Evolutionary conservation across 2,797 vertebrate genomes (phyloP), one percentile per base, ranked within the genome.

Genomic region (Cottoperca gobio): DNA sequence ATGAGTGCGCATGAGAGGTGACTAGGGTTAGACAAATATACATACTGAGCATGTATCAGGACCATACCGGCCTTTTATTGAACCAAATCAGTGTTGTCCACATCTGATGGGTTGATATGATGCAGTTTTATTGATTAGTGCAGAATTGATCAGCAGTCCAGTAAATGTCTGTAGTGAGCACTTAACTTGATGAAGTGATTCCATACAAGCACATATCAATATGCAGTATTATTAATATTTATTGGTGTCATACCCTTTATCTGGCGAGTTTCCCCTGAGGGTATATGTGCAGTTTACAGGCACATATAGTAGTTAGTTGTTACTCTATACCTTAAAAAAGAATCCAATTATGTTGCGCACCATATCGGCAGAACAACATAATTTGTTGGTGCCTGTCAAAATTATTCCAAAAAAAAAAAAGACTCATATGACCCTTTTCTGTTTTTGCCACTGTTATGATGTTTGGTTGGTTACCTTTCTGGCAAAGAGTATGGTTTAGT

Each of bases 1-100:
- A 73, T 74, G 46, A 70, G 53, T 21, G n/a, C 31, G 67, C 68
- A 49, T 42, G 58, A 61, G 31, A 76, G 28, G 35, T 53, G 53
- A 65, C 28, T 7, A 11, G 13, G 16, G 24, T 55, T 28, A 21
- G 40, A 48, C 37, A 35, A 26, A 50, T 39, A 54, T 12, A 50
- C 24, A 31, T 19, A 37, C 11, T 10, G 12, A 61, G 46, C 54
- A 57, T 45, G 26, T 26, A 26, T 23, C 21, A 26, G 11, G 24
- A 61, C 8, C 19, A 54, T 39, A 10, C 16, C 6, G 17, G n/a
- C 3, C 16, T 64, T 42, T 43, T 35, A 37, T 60, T 54, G 12
- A 33, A 48, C 19, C 19, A 48, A 6, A 28, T 45, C 19, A 46
- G 19, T 40, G 39, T 13, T 40, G 39, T 33, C 31, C 31, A 33